Evolutionary conservation across 30 jellyfish, hydroid and myxozoan genomes (phyloP).

Genomic region (Pelagia noctiluca): DNA sequence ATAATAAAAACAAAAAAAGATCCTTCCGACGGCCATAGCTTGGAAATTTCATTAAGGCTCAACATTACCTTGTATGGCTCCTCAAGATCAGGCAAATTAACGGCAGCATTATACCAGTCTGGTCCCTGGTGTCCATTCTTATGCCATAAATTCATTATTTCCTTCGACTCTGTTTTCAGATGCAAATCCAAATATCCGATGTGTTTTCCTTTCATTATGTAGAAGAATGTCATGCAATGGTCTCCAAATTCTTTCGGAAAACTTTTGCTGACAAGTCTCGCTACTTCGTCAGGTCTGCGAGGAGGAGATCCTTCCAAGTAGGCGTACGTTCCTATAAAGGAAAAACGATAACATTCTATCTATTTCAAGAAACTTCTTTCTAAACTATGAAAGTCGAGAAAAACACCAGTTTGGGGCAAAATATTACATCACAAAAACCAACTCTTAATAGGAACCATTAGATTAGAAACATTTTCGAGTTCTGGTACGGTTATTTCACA

Average conservation of each 20-base stretch:
- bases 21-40: too few species aligned
- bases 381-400: too few species aligned
- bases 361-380: too few species aligned
- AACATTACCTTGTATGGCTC: conserved; percentile 75
- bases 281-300: conserved; percentile 73
- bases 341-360: too few species aligned
- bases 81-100: conserved; percentile 53
- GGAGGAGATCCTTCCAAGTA: conserved; percentile 74
- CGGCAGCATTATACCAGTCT: conserved; percentile 79
- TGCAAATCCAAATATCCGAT: conserved; percentile 66
- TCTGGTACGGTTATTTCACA: too few species aligned
- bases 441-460: too few species aligned
- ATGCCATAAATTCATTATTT: conserved; percentile 53
- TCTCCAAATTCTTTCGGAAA: conserved; percentile 33
- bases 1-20: too few species aligned
- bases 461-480: too few species aligned
- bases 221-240: conserved; percentile 74
- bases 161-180: conserved; percentile 40
- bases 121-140: conserved; percentile 85
- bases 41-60: too few species aligned
- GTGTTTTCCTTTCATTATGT: conserved; percentile 78
- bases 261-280: conserved; percentile 67
- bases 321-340: conserved; percentile 58
- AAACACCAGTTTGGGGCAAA: too few species aligned
- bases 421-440: too few species aligned